Evolutionary conservation across 2,888 invertebrate species (phyloP).

Genomic region (Blastobasis lacticolella): DNA sequence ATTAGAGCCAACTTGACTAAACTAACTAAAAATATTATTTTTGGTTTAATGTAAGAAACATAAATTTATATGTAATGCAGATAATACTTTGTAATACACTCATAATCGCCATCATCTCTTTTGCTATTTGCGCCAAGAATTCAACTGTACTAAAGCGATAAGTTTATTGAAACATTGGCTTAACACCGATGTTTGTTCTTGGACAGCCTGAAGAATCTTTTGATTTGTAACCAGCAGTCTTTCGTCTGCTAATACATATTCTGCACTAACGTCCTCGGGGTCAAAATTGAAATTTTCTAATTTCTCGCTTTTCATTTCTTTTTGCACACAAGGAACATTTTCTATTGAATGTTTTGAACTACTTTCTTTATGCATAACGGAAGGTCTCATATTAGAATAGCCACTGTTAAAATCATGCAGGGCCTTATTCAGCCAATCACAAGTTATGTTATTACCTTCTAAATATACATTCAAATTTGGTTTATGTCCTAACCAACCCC

Average conservation of each 20-base stretch:
- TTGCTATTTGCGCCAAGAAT: no score
- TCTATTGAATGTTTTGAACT: constrained; percentile 35
- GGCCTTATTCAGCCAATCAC: constrained; percentile 48
- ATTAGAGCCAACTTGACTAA: no score
- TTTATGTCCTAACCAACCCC: constrained; percentile 46
- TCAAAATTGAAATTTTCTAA: background rate
- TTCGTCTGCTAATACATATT: constrained; percentile 34
- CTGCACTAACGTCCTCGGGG: background rate
- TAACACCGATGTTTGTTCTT: constrained; percentile 36
- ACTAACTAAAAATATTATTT: no score
- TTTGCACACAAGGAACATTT: constrained; percentile 44
- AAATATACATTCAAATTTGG: constrained; percentile 37
- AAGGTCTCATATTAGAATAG: constrained; percentile 46
- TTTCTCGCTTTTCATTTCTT: constrained; percentile 11
- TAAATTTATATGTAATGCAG: no score
- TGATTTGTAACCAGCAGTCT: constrained; percentile 44
- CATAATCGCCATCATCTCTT: no score
- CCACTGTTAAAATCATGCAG: constrained; percentile 48
- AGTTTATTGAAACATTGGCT: constrained; percentile 12
- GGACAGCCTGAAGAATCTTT: constrained; percentile 52
- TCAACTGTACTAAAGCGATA: no score
- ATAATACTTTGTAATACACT: no score
- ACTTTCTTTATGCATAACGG: constrained; percentile 19
- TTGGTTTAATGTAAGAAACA: no score
- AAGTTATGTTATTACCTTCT: constrained; percentile 50